Evolutionary conservation across 2,797 vertebrate genomes (phyloP), one percentile per base, ranked within the genome.

Genomic region (Eurystomus glaucurus): DNA sequence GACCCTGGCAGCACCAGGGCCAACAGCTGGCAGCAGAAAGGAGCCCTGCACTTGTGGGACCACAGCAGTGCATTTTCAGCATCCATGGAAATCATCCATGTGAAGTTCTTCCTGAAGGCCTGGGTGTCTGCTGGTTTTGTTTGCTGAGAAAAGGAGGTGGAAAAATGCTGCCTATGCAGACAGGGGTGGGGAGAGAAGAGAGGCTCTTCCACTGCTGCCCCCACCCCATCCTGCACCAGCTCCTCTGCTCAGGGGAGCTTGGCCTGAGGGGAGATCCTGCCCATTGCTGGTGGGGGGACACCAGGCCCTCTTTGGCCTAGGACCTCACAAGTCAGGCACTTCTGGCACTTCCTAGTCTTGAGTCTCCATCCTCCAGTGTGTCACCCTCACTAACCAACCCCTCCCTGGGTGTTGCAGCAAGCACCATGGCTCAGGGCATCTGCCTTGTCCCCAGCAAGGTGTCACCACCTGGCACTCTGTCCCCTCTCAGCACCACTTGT

Each of bases 41-140:
- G 31, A 61, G 43, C 35, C 31, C 14, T 1, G 3, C 2, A 0
- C 31, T 21, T 0, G 3, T 50, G 29, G n/a, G 41, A 74, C 25
- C 4, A 11, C 39, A 93, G 54, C 54, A 39, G n/a, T 0, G 1
- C 4, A 0, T 33, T 72, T 74, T 31, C 19, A 74, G 15, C 7
- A 3, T 18, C 25, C 33, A 22, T 5, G 1, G 48, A 48, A 77
- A 31, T 54, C 26, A 48, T 22, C 31, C 26, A 17, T 6, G n/a
- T 43, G 51, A 52, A 33, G 31, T 0, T 1, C 29, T 78, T 72
- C 26, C 29, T 4, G 1, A 43, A 55, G 52, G 39, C 16, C 28
- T 1, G 1, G 11, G 18, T 50, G 23, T 31, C 51, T 84, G 28
- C 51, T 84, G 11, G 39, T 77, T 72, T 48, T 61, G 16, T 28